Evolutionary conservation across 2,797 vertebrate genomes (phyloP).

Genomic region (Diglossa cyanea): DNA sequence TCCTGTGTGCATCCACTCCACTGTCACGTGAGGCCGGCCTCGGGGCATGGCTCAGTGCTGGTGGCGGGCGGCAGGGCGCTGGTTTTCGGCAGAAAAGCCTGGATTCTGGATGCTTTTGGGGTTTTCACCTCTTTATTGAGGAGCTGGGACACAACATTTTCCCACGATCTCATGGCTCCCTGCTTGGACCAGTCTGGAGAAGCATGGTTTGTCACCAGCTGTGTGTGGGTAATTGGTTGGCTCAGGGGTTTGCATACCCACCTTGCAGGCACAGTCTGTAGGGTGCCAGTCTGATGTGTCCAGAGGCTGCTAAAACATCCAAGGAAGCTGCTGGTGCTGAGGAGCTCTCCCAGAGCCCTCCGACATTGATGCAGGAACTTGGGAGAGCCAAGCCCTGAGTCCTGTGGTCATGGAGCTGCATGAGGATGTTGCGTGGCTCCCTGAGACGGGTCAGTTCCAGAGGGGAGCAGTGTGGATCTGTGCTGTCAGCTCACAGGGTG

Average conservation of each 20-base stretch:
- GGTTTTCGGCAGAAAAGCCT: neutral
- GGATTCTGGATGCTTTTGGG: neutral
- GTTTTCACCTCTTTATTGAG: neutral
- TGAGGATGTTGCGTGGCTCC: neutral
- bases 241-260: neutral
- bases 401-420: neutral
- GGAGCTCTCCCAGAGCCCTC: neutral
- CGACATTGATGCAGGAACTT: neutral
- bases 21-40: neutral
- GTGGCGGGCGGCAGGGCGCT: rapidly evolving
- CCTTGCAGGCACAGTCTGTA: neutral
- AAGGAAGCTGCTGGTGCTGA: neutral
- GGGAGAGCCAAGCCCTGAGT: neutral
- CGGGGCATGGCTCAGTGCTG: neutral
- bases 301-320: neutral
- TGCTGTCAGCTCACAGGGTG: neutral
- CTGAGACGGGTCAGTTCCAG: neutral
- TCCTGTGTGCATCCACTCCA: constrained; percentile 38
- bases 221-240: neutral
- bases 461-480: neutral
- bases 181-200: neutral
- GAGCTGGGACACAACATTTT: rapidly evolving
- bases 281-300: neutral
- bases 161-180: neutral
- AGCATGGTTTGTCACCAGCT: neutral